A percentile compares a stretch with the other conserved stretches of the same genome.
These are phyloP conservation scores for Papilio polytes DNA, from an alignment of 1,140 invertebrate genomes.

Conservation along the genomic window DNA sequence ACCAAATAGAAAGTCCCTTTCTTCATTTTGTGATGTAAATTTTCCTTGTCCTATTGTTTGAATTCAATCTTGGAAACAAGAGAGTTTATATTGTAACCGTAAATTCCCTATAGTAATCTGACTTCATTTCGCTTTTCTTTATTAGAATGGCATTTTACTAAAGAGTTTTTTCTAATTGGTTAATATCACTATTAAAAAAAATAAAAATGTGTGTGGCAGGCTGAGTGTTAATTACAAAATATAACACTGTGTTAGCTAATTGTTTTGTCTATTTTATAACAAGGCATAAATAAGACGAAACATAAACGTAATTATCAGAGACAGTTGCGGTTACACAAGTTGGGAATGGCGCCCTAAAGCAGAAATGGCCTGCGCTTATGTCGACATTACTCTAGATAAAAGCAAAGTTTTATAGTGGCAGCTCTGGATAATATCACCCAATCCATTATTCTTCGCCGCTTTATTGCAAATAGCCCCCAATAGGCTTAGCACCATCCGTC, in stretches of 20 bases:
- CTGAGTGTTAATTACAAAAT: not conserved
- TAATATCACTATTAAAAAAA: no score
- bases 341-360: slow-evolving; percentile 33
- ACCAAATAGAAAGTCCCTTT: slow-evolving; percentile 14
- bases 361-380: slow-evolving; percentile 31
- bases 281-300: slow-evolving; percentile 10
- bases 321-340: slow-evolving; percentile 35
- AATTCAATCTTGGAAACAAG: slow-evolving; percentile 20
- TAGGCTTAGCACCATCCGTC: slow-evolving; percentile 39
- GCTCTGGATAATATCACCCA: slow-evolving; percentile 37
- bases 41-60: slow-evolving; percentile 24
- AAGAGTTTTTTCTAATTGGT: not conserved
- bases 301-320: slow-evolving; percentile 32
- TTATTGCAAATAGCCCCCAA: slow-evolving; percentile 41
- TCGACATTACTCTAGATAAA: slow-evolving; percentile 37
- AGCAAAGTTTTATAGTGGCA: slow-evolving; percentile 41
- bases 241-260: not conserved
- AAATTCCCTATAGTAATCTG: slow-evolving; percentile 8
- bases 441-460: slow-evolving; percentile 40
- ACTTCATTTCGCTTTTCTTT: slow-evolving; percentile 1
- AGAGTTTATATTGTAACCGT: slow-evolving; percentile 9
- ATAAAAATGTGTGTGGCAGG: no score
- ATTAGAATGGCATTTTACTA: not conserved
- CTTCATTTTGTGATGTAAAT: slow-evolving; percentile 28
- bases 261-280: slow-evolving; percentile 7